Evolutionary conservation across 2,797 vertebrate species (phyloP), one percentile per base, ranked within the genome.

Genomic region (Pogonophryne albipinna): DNA sequence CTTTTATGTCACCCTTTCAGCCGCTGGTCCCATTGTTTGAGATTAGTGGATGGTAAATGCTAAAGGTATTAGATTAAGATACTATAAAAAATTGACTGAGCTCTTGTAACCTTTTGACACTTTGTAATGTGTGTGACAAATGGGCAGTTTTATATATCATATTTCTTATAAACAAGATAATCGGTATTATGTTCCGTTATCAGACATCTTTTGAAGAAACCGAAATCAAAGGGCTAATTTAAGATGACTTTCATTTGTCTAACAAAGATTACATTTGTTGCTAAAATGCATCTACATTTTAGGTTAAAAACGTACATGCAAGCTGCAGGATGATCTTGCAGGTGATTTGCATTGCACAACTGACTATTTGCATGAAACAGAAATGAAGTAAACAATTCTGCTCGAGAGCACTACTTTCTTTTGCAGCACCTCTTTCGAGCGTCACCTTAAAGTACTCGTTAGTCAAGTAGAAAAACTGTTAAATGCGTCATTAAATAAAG

Each of bases 401-500:
- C 50, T n/a, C 1, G 1, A 52, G n/a, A 65, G 41, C 51, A 0
- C 52, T n/a, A 23, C 49, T 41, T 7, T 47, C 31, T 46, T 74
- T 62, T 44, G 16, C 12, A 59, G 46, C 56, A 31, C 31, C 2
- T 38, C 52, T 47, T 73, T 47, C 19, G 3, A 57, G 57, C 49
- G 45, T 58, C 23, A 55, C 65, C 62, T 67, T 62, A 38, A 27
- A 38, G 34, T 38, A 38, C 7, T 38, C 9, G 34, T 68, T 47
- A 71, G 49, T 68, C 73, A 83, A 85, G 80, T 56, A 78, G 72
- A 60, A 55, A 63, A 10, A 72, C 42, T 15, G 57, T 71, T 52
- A 74, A 88, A 72, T 50, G 76, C 62, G 6, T 62, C 4, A 49
- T 65, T 41, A 74, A 20, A 55, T 51, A 75, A 80, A 79, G 61